phyloP scores from a whole-genome alignment of 2,113 vertebrate genomes.

The Thinocorus orbignyianus region DNA sequence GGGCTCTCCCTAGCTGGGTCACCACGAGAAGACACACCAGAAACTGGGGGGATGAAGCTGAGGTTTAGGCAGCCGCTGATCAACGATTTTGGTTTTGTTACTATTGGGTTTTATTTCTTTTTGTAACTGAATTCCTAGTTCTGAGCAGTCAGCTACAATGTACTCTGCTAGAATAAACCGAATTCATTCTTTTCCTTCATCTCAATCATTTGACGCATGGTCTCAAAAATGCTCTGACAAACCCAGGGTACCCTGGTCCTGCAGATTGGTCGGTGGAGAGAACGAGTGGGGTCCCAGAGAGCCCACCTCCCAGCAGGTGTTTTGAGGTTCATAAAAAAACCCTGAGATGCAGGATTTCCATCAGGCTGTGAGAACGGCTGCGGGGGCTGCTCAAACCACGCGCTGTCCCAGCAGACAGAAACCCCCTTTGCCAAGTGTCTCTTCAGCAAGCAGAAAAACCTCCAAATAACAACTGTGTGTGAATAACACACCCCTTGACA shows the following conservation, averaged over 20 bases:
- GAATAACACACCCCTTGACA: background rate
- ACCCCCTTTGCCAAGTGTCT: background rate
- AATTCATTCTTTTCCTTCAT: background rate
- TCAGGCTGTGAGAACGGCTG: background rate
- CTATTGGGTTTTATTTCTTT: background rate
- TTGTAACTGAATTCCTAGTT: background rate
- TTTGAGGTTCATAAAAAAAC: background rate
- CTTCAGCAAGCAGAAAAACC: background rate
- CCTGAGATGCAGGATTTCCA: background rate
- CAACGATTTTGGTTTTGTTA: rapidly evolving
- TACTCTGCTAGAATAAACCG: background rate
- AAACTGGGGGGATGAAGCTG: background rate
- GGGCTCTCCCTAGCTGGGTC: background rate
- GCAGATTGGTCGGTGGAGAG: background rate
- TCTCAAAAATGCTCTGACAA: background rate
- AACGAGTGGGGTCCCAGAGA: background rate
- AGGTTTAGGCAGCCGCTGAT: background rate
- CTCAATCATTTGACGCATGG: background rate
- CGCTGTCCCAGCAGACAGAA: background rate
- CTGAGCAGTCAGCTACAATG: background rate
- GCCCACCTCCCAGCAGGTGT: background rate
- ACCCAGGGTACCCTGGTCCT: background rate
- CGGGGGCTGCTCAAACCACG: background rate
- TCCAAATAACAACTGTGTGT: background rate
- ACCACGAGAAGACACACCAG: background rate